Evolutionary conservation across 2,888 invertebrate species (phyloP).

Genomic region (Corbicula japonica): DNA sequence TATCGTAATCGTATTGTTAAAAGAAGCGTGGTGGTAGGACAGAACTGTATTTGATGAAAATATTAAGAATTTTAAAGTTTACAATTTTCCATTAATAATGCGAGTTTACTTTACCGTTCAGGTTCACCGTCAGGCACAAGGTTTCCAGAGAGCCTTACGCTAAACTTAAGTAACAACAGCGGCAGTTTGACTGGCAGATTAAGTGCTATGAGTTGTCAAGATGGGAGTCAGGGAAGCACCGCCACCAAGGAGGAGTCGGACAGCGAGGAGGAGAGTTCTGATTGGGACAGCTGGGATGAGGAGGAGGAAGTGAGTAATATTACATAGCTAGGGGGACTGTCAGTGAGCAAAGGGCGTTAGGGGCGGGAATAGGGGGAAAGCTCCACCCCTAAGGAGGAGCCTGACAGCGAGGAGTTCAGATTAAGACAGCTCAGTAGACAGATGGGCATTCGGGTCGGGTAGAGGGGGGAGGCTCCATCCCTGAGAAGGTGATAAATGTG

Average conservation of each 20-base stretch:
- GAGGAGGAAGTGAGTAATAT: conserved; percentile 73
- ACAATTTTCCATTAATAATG: too few species aligned
- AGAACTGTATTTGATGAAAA: too few species aligned
- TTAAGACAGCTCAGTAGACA: not conserved
- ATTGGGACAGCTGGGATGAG: conserved; percentile 84
- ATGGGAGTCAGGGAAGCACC: conserved; percentile 1
- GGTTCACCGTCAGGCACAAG: conserved; percentile 58
- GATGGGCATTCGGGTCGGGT: too few species aligned
- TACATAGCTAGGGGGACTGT: too few species aligned
- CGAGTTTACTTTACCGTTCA: too few species aligned
- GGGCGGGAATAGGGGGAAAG: not conserved
- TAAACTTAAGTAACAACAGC: conserved; percentile 78
- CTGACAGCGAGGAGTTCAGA: not conserved
- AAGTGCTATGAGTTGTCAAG: conserved; percentile 69
- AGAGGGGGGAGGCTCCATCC: not conserved
- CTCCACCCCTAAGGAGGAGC: not conserved
- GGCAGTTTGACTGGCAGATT: conserved; percentile 72
- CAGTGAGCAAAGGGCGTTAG: not conserved
- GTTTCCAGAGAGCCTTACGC: conserved; percentile 74
- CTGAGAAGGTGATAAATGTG: too few species aligned
- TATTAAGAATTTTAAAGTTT: too few species aligned
- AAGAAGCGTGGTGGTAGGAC: too few species aligned
- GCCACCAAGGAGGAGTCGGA: conserved; percentile 43
- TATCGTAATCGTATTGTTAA: too few species aligned
- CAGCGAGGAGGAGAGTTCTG: conserved; percentile 68